Evolutionary conservation across 2,797 vertebrate species (phyloP), one percentile per base, ranked within the genome.

Genomic region (Eremophila alpestris): DNA sequence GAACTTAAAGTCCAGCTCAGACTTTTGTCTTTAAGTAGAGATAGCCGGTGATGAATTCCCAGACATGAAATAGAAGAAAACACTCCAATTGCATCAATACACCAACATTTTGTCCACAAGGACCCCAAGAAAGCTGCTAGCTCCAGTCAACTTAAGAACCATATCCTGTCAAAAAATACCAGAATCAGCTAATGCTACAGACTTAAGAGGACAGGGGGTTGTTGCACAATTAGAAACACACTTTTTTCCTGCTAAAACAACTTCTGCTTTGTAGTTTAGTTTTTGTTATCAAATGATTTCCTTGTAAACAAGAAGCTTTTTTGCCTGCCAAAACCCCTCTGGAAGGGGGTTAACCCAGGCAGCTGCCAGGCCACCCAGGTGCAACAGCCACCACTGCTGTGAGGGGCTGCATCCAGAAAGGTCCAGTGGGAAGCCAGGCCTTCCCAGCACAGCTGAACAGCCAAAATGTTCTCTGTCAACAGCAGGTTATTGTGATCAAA

Each of bases 271-370:
- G 87, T 49, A 87, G 46, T 82, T 76, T 43, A 63, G 80, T 36
- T 58, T n/a, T 10, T 49, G 26, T 56, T 74, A 90, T 52, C 77
- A 74, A 55, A 89, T 21, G 4, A 32, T 67, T 89, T 80, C 41
- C 74, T 89, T 56, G 63, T 70, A 90, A 90, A 94, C 83, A 89
- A 89, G 55, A 24, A 84, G 60, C 49, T 85, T 94, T 71, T 92
- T 71, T 80, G 91, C 48, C 86, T 77, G 27, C 43, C 48, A 46
- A 56, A 87, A 59, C 2, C 51, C 10, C 11, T 20, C 26, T 0
- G 3, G 51, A 30, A 45, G 7, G 27, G 21, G 38, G 34, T 2
- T 87, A 88, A 43, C 52, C 64, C 5, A 67, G 30, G 41, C 89
- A 93, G 74, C 81, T 91, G 56, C 77, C 59, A 79, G 90, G 70